Evolutionary conservation across 2,888 invertebrate genomes (phyloP), one percentile per base, ranked within the genome.

Genomic region (Molorchus minor): DNA sequence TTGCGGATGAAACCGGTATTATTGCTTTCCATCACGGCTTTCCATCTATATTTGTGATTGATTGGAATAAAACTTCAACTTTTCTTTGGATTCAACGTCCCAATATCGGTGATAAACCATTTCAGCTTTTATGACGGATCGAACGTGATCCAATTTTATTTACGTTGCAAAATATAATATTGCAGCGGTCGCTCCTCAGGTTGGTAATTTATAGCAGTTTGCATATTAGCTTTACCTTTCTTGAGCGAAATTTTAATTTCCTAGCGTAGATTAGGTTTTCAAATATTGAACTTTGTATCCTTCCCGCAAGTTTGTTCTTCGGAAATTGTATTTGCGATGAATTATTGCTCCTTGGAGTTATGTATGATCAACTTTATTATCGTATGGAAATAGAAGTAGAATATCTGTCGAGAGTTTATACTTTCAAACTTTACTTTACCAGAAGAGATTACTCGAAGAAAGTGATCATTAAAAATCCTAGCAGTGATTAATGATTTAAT

Each of bases 61-160:
- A 41, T 29, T 30, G 25, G 21, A 7, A 15, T 20, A 16, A 21
- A 15, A 49, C 12, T 19, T 49, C 12, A 25, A 25, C 38, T 49
- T 49, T 49, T 29, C 16, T 35, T 47, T 30, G 17, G 19, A 36
- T 20, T 2, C 33, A 2, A 2, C 7, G 3, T 15, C 20, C 13
- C 8, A 33, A 45, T 45, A 44, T 33, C 30, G 21, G 16, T 25
- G 49, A 51, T 49, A 21, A 43, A 15, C 41, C 46, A 56, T 43
- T 36, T 43, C 36, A 7, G 44, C 35, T 56, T 56, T 56, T 56
- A 56, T 43, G 49, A 43, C 33, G 33, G 41, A 41, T 44, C 35
- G 40, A 45, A 51, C 51, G 56, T 51, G 43, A 56, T 56, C 49
- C 43, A 56, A 56, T 56, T 56, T 56, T 36, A 54, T 54, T 35